phyloP scores from a whole-genome alignment of 2,888 invertebrate species.

The Gastracanthus pulcherrimus region DNA sequence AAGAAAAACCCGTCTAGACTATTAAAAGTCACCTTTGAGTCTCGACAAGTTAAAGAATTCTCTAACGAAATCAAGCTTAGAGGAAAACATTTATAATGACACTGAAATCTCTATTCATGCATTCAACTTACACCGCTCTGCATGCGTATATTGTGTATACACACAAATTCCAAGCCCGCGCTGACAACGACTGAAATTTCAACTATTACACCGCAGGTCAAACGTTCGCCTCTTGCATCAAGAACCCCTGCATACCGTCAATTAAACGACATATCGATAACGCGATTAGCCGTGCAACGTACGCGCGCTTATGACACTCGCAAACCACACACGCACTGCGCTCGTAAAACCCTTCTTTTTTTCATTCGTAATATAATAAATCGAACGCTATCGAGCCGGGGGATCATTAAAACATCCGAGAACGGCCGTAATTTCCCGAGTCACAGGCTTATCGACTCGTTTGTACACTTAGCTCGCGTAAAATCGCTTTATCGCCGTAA shows the following conservation, averaged over 20 bases:
- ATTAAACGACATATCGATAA: no score
- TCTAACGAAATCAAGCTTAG: no score
- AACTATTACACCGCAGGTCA: no score
- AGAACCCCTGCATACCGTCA: no score
- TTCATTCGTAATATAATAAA: background rate
- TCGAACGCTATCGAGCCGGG: background rate
- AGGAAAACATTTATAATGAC: background rate
- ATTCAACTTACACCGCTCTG: no score
- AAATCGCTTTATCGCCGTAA: constrained; percentile 33
- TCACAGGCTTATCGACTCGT: constrained; percentile 12
- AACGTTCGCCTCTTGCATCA: no score
- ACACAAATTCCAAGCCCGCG: background rate
- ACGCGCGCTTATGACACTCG: no score
- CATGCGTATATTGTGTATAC: background rate
- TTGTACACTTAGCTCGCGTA: no score
- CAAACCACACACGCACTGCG: no score
- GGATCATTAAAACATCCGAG: constrained; percentile 44
- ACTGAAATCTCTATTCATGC: background rate
- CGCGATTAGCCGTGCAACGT: no score
- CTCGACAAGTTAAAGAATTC: background rate
- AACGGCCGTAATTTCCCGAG: constrained; percentile 21
- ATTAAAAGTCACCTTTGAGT: background rate
- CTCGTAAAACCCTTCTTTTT: no score
- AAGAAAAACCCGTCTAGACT: background rate
- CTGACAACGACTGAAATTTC: background rate